Percentiles rank a stretch among this genome's conserved stretches.
Evolutionary conservation across 2,797 vertebrate genomes (phyloP).

Genomic region (Phataginus tetradactyla): DNA sequence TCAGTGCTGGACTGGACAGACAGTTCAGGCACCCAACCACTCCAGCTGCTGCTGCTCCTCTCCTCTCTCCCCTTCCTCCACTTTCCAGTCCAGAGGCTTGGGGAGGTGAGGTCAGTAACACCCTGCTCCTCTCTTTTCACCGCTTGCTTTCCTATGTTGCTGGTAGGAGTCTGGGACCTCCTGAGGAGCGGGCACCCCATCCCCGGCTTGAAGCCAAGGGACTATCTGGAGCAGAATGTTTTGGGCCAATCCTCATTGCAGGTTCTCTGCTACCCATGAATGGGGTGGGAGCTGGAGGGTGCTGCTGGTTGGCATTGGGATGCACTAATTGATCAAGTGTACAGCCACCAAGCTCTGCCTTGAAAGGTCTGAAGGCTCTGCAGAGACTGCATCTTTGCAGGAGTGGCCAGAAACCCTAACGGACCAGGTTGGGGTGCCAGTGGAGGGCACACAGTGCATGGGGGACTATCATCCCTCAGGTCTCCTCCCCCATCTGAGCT

Average conservation of each 20-base stretch:
- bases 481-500: background rate
- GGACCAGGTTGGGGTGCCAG: no score
- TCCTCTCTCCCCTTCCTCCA: background rate
- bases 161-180: background rate
- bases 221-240: background rate
- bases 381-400: background rate
- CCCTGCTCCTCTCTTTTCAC: background rate
- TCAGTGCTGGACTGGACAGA: constrained; percentile 5
- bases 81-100: background rate
- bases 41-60: constrained; percentile 65
- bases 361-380: background rate
- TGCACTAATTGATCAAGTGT: background rate
- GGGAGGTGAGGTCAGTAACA: background rate
- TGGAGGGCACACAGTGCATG: background rate
- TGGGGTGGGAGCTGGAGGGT: background rate
- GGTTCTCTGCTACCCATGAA: background rate
- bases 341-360: background rate
- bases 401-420: background rate
- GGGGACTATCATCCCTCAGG: background rate
- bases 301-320: background rate
- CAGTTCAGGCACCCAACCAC: constrained; percentile 14
- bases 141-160: background rate
- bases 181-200: background rate
- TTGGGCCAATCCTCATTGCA: background rate
- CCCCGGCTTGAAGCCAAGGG: background rate